Conservation (phyloP, 2,113 vertebrate species). For the Eretmochelys imbricata region DNA sequence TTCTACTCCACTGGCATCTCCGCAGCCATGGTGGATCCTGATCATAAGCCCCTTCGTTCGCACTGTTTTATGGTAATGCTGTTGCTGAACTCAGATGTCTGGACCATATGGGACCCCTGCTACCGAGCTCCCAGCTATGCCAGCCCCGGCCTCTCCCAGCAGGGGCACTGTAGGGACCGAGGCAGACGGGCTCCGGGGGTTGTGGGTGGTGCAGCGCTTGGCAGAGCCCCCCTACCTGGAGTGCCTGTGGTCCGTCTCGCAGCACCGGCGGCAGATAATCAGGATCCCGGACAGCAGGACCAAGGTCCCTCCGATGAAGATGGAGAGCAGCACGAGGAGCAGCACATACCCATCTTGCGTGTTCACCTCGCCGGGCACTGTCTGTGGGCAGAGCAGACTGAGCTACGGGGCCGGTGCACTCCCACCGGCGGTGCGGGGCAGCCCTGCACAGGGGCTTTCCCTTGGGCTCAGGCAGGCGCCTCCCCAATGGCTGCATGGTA, state of each 20-base stretch:
- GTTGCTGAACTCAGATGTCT: no score
- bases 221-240: conserved; percentile 79
- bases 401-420: background rate
- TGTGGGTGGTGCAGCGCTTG: background rate
- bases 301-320: conserved; percentile 90
- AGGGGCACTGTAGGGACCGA: background rate
- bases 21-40: no score
- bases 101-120: no score
- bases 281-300: conserved; percentile 87
- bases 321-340: conserved; percentile 89
- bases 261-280: conserved; percentile 88
- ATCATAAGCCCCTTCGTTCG: no score
- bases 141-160: rapidly evolving
- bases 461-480: no score
- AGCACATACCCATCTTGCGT: conserved; percentile 88
- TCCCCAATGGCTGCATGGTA: background rate
- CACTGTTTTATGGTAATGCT: no score
- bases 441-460: no score
- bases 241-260: conserved; percentile 82
- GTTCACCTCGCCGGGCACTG: conserved; percentile 70
- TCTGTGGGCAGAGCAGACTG: conserved; percentile 43
- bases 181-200: background rate
- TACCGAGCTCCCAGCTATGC: no score
- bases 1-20: background rate
- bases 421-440: background rate